phyloP scores from a whole-genome alignment of 2,888 invertebrate genomes.

The Rhagium mordax region DNA sequence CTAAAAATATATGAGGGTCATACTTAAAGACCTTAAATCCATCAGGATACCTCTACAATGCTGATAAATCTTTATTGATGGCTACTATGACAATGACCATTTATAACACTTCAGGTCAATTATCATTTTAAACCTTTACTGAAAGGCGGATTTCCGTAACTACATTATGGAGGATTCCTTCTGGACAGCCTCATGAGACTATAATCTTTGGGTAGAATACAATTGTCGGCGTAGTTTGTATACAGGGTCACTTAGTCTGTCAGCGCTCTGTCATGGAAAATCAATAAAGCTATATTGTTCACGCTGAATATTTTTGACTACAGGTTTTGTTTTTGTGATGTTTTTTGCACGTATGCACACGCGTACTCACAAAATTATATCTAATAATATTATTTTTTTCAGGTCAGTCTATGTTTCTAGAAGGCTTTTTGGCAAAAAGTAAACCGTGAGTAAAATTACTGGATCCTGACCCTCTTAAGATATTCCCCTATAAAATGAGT shows the following conservation, averaged over 20 bases:
- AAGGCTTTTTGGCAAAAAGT: too few relatives aligned
- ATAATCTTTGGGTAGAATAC: background rate
- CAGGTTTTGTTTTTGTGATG: too few relatives aligned
- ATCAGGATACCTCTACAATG: background rate
- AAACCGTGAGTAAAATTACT: too few relatives aligned
- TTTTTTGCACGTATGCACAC: too few relatives aligned
- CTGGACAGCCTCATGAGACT: background rate
- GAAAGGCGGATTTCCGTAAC: slow-evolving; percentile 2
- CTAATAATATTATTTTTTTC: too few relatives aligned
- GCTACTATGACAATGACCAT: background rate
- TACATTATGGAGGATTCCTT: background rate
- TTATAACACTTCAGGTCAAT: slow-evolving; percentile 2
- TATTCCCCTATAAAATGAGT: too few relatives aligned
- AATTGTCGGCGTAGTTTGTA: background rate
- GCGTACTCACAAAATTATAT: too few relatives aligned
- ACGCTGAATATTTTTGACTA: too few relatives aligned
- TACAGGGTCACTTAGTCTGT: background rate
- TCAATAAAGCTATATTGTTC: too few relatives aligned
- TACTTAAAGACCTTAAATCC: background rate
- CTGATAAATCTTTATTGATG: slow-evolving; percentile 9
- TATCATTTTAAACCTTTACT: slow-evolving; percentile 1
- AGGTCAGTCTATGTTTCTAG: too few relatives aligned
- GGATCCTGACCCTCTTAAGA: too few relatives aligned
- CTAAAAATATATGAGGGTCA: background rate
- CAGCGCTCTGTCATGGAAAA: background rate